Evolutionary conservation across 2,888 invertebrate genomes (phyloP).

Genomic region (Strigamia crassipes): DNA sequence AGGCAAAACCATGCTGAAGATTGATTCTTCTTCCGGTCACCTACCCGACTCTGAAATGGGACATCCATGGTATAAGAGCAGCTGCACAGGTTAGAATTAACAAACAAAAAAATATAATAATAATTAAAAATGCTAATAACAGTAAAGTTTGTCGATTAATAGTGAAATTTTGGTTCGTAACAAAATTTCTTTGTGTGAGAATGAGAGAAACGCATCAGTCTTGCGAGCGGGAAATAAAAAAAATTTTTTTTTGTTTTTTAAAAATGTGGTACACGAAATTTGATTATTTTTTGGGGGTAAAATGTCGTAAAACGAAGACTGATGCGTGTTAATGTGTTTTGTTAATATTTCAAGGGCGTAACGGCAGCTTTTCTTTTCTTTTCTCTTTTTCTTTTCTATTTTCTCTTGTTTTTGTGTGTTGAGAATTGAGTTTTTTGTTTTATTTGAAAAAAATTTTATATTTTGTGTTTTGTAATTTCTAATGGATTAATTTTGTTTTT

Average conservation of each 20-base stretch:
- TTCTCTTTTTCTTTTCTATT: background rate
- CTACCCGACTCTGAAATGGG: slow-evolving; percentile 43
- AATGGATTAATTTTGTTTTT: background rate
- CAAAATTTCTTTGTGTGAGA: slow-evolving; percentile 33
- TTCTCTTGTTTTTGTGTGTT: background rate
- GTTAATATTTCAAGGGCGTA: slow-evolving; percentile 2
- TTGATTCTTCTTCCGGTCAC: slow-evolving; percentile 35
- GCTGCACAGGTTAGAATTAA: slow-evolving; percentile 43
- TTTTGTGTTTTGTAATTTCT: background rate
- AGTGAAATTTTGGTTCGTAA: slow-evolving; percentile 39
- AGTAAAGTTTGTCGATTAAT: background rate
- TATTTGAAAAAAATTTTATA: background rate
- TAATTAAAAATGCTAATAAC: background rate
- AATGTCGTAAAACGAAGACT: no score
- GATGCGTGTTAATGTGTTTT: background rate
- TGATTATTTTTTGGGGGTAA: background rate
- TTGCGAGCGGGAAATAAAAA: background rate
- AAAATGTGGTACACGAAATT: no score
- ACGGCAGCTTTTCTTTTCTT: background rate
- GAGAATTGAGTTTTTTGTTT: background rate
- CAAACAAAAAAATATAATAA: no score
- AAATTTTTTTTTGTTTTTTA: no score
- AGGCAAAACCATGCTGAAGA: slow-evolving; percentile 45
- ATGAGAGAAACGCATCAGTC: background rate
- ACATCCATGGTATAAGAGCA: slow-evolving; percentile 44